Base-by-base conservation (phyloP, 2,797 vertebrate genomes). In the Alosa sapidissima region DNA sequence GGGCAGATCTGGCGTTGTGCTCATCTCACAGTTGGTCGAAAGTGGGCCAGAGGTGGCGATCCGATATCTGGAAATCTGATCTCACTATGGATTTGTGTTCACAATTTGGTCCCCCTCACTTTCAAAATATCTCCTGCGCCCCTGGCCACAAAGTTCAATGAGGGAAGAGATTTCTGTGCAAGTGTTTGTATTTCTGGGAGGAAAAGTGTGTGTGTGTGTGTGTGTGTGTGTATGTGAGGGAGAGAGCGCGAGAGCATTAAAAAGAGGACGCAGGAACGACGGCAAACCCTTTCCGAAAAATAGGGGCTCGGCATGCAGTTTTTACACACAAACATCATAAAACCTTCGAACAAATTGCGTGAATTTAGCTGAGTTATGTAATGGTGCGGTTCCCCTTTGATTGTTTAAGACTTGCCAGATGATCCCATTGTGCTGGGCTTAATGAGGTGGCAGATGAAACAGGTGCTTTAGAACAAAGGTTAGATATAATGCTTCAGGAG, bases 271-370 rank as follows among this genome's bases (percentile, higher is more conserved):
- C 52, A 54, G 81, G 84, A 86, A 86, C 21, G 21, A 58, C 21
- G 19, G 8, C 87, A 62, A 82, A 54, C 33, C 85, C 85, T 54
- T 84, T 82, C 81, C 85, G 2, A 55, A 84, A 89, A 72, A 48
- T 45, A n/a, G 75, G 58, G 54, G 81, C 81, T 84, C 72, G 78
- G 86, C 81, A 58, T 36, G 84, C 82, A 75, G 81, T 84, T 83
- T 85, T 87, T 85, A 88, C 81, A 85, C 72, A 5, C 83, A 86
- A 81, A 84, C 83, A 88, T 83, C 83, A 84, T 87, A 85, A 86
- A 85, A 87, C 21, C 21, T 75, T 54, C 9, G 13, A 87, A 49
- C 47, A 84, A 85, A 83, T 48, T 36, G 84, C 83, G 62, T 8
- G 83, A 65, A 81, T 54, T 21, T 51, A 36, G 81, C 62, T 47